Percentiles rank a stretch among this genome's conserved stretches.
Evolutionary conservation across 2,797 vertebrate species (phyloP).

Genomic region (Phoeniculus purpureus): DNA sequence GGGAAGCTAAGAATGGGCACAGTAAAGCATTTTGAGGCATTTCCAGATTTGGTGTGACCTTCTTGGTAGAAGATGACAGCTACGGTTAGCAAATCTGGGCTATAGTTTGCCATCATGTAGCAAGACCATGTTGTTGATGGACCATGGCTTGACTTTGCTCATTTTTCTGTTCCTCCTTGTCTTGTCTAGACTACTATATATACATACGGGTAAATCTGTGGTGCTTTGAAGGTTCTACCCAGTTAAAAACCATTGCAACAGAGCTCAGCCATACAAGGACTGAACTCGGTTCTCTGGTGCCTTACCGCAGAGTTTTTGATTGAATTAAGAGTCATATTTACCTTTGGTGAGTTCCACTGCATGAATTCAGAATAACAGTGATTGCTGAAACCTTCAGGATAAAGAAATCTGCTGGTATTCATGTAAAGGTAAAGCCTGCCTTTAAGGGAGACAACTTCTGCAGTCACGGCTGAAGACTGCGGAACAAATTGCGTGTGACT

Average conservation of each 20-base stretch:
- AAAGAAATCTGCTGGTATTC: not conserved
- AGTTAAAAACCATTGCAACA: accelerated
- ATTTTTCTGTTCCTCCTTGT: not conserved
- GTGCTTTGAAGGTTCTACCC: not conserved
- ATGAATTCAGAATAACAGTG: not conserved
- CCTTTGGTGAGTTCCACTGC: not conserved
- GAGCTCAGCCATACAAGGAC: not conserved
- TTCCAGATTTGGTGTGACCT: not conserved
- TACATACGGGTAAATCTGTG: not conserved
- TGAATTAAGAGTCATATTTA: not conserved
- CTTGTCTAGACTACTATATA: not conserved
- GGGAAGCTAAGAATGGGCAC: not conserved
- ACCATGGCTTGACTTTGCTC: not conserved
- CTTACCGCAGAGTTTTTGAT: not conserved
- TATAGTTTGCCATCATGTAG: not conserved
- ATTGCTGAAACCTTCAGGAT: not conserved
- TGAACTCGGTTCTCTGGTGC: not conserved
- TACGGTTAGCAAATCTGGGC: not conserved
- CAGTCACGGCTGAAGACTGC: not conserved
- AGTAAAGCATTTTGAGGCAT: not conserved
- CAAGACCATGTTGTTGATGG: not conserved
- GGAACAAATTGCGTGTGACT: not conserved
- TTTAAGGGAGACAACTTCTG: not conserved
- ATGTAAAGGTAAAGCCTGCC: not conserved
- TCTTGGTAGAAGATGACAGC: not conserved